Base-by-base conservation (phyloP, 1,140 invertebrate genomes). In the Hestina assimilis region DNA sequence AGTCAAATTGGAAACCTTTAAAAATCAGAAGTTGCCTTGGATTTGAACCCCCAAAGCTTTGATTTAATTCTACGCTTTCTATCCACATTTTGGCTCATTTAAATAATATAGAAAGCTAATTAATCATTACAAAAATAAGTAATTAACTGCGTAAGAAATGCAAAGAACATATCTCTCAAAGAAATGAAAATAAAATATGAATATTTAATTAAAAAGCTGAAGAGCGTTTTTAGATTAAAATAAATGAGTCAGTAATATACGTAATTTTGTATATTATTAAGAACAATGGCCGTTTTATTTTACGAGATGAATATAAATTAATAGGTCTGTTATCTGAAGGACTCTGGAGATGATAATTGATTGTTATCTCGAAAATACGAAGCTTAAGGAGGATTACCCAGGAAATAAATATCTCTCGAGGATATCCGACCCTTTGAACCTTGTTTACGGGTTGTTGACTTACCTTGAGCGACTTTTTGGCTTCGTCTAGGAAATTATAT, bases 351-450 rank as follows among this genome's bases (percentile, higher is more conserved):
- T 38, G n/a, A 19, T 51, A 52, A 48, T 41, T 60, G 51, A 38
- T 38, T 54, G 51, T 43, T 43, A 33, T 46, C 29, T 46, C 31
- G 6, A 19, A 35, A 42, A 46, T 23, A 20, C 21, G 21, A 56
- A 24, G 50, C 35, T 42, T 24, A 42, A 42, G 15, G 11, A 12
- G 42, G 50, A 52, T 52, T 42, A 42, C 15, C 24, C 15, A n/a
- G 11, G 11, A 12, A 11, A 3, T 31, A 31, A 31, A 31, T 31
- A 11, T 31, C 9, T 31, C 28, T 7, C 12, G 2, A 31, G 28
- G 12, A 5, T 2, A 3, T 11, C n/a, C 24, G 3, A 8, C 29
- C 11, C 6, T 33, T 3, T 19, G 33, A 38, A 17, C 33, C 15
- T 17, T 38, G 33, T 38, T 38, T 38, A 38, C 17, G 15, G 15